These are phyloP conservation scores for Aphelenchoides fujianensis DNA, from an alignment of 1,140 invertebrate genomes.

Conservation along the genomic window DNA sequence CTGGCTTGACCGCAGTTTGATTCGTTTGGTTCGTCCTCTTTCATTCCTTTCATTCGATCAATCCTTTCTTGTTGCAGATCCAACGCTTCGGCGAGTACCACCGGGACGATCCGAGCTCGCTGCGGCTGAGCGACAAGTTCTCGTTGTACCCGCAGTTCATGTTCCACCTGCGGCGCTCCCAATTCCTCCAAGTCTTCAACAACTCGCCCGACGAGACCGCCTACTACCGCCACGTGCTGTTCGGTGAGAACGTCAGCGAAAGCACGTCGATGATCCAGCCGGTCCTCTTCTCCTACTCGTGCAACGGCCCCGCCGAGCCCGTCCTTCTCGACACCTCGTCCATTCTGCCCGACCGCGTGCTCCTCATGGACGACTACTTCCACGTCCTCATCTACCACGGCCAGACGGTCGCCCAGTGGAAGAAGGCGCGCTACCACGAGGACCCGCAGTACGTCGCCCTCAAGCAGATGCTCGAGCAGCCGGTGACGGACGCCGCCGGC, in stretches of 20 bases:
- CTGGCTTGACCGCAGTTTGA: conserved; percentile 96
- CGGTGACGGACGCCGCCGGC: conserved; percentile 93
- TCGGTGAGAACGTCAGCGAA: conserved; percentile 92
- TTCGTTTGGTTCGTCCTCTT: conserved; percentile 77
- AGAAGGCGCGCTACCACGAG: conserved; percentile 87
- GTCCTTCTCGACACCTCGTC: conserved; percentile 93
- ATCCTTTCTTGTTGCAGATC: conserved; percentile 71
- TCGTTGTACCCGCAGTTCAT: conserved; percentile 98
- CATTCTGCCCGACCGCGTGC: conserved; percentile 91
- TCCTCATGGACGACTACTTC: conserved; percentile 99
- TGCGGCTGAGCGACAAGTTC: conserved; percentile 91
- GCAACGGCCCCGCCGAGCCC: conserved; percentile 93
- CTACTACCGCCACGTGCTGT: conserved; percentile 95
- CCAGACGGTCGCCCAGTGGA: conserved; percentile 97
- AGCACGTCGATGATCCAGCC: conserved; percentile 99
- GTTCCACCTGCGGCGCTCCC: conserved; percentile 95
- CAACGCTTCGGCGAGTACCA: conserved; percentile 98
- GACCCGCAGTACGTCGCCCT: conserved; percentile 96
- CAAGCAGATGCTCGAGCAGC: conserved; percentile 83
- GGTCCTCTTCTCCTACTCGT: conserved; percentile 95
- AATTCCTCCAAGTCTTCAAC: conserved; percentile 99
- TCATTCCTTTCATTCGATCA: background rate
- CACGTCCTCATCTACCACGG: conserved; percentile 99
- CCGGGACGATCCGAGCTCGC: conserved; percentile 94
- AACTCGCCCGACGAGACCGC: conserved; percentile 99